Evolutionary conservation across 2,888 invertebrate species (phyloP).

Genomic region (Mythimna lalbum): DNA sequence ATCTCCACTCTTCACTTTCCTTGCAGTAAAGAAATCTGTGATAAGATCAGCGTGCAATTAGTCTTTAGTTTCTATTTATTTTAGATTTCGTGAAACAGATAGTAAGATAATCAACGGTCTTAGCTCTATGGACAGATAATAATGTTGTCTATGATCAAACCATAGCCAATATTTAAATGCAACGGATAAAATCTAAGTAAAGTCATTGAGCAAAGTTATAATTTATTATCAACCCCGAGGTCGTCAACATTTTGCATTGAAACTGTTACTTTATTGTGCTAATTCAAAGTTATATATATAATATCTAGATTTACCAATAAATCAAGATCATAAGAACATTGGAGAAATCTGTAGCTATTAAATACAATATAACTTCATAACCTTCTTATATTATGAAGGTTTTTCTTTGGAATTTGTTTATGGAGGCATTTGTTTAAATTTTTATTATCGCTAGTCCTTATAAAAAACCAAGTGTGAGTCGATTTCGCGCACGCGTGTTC

Average conservation of each 20-base stretch:
- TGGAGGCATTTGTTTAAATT: too few relatives aligned
- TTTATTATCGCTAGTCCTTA: too few relatives aligned
- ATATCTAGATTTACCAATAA: neutral
- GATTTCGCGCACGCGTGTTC: too few relatives aligned
- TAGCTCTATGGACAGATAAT: conserved; percentile 24
- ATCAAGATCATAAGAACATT: neutral
- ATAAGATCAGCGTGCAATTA: conserved; percentile 27
- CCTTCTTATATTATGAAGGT: too few relatives aligned
- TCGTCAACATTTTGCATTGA: conserved; percentile 49
- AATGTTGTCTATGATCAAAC: conserved; percentile 37
- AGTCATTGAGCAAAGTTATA: conserved; percentile 11
- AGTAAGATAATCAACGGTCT: conserved; percentile 11
- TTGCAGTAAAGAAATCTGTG: conserved; percentile 8
- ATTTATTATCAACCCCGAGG: conserved; percentile 47
- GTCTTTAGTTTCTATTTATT: conserved; percentile 21
- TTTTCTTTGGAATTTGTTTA: too few relatives aligned
- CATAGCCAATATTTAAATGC: conserved; percentile 26
- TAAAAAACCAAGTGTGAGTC: too few relatives aligned
- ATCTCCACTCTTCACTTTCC: neutral
- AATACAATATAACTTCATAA: too few relatives aligned
- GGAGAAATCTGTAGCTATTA: neutral
- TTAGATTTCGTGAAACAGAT: conserved; percentile 21
- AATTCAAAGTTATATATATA: neutral
- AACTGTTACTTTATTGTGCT: conserved; percentile 23
- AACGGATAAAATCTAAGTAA: conserved; percentile 30